These are phyloP conservation scores for Agrypnus murinus DNA, from an alignment of 2,888 invertebrate species.

Conservation along the genomic window DNA sequence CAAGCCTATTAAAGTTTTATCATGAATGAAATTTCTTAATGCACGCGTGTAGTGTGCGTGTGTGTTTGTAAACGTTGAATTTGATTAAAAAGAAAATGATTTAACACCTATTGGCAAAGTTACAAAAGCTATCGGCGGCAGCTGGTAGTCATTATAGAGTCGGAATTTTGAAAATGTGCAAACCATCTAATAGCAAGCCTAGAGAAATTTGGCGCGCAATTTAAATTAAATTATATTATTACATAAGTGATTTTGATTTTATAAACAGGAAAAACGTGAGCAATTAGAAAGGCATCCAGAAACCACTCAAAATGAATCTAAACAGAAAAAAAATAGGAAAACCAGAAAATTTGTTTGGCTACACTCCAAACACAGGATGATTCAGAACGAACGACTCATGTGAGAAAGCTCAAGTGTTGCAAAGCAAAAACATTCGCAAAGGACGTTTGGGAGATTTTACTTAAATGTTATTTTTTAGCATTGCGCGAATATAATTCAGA, in stretches of 20 bases:
- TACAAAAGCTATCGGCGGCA: neutral
- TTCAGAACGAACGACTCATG: conserved; percentile 19
- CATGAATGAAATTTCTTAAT: too few relatives aligned
- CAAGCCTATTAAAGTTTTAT: too few relatives aligned
- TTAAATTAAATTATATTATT: too few relatives aligned
- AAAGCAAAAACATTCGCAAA: conserved; percentile 15
- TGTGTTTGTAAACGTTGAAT: too few relatives aligned
- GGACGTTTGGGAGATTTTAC: neutral
- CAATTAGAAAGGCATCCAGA: too few relatives aligned
- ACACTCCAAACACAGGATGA: conserved; percentile 18
- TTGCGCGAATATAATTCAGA: too few relatives aligned
- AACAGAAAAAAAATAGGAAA: neutral
- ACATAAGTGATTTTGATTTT: too few relatives aligned
- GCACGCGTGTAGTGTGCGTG: too few relatives aligned
- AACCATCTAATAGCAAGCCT: too few relatives aligned
- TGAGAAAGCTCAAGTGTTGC: conserved; percentile 5
- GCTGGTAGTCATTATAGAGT: neutral
- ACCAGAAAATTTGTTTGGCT: conserved; percentile 9
- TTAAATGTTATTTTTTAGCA: too few relatives aligned
- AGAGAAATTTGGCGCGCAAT: too few relatives aligned
- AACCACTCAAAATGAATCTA: neutral
- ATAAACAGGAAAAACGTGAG: too few relatives aligned
- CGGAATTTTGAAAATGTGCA: neutral
- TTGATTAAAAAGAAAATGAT: neutral
- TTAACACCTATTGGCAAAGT: conserved; percentile 7